Evolutionary conservation across 2,888 invertebrate species (phyloP), one percentile per base, ranked within the genome.

Genomic region (Bombyx huttoni): DNA sequence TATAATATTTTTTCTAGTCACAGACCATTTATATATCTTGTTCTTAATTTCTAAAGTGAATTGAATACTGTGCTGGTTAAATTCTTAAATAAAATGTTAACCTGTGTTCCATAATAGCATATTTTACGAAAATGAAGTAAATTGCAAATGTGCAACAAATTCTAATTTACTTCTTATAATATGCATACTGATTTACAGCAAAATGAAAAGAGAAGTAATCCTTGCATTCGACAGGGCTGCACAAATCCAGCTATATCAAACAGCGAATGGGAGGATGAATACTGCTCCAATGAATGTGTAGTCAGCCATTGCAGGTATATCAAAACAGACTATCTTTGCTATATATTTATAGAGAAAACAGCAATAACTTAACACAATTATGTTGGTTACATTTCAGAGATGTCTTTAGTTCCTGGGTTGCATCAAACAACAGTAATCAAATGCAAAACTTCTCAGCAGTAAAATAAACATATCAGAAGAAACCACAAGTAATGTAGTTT

Each of bases 281-380:
- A 97, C 82, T 98, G 98, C 90, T 96, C 97, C 85, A 97, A 97
- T 85, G 97, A 98, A 83, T 98, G 98, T 88, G 98, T 98, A 60
- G 96, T 97, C 78, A 95, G 94, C 80, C 98, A 98, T 85, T 98
- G 98, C 93, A 94, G 96, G 93, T 89, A 75, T 64, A 9, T 8
- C 40, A 8, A 40, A 40, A 40, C 40, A 7, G 57, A 46, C 54
- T 52, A 57, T 54, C 34, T 47, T 47, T 49, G 50, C 12, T 34
- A 34, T 13, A 40, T 48, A 33, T 8, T 45, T 24, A 8, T 34
- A 24, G 7, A n/a, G 10, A 10, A 49, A 10, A 34, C n/a, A 49
- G n/a, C 13, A 34, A 24, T 40, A 40, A 40, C 7, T 12, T 6
- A 40, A 40, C 8, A 24, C 24, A 40, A 10, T 40, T 40, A 40